phyloP scores from a whole-genome alignment of 2,113 vertebrate genomes.

The Austrofundulus limnaeus region DNA sequence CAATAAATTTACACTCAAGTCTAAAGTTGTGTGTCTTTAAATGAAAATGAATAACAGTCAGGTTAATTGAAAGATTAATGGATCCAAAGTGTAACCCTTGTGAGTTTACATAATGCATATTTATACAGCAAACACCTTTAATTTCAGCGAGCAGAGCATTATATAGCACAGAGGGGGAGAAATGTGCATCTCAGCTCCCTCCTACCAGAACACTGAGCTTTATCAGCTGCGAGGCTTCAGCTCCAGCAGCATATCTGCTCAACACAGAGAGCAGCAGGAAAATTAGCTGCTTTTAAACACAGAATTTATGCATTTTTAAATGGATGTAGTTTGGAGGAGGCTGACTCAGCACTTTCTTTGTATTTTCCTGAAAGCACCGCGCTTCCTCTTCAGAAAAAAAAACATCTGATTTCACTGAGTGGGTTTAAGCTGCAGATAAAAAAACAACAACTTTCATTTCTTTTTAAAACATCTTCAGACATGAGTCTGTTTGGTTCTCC shows the following conservation, averaged over 20 bases:
- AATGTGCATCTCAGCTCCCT: constrained; percentile 47
- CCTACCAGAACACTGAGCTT: constrained; percentile 53
- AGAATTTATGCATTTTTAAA: constrained; percentile 70
- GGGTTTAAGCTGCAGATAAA: neutral
- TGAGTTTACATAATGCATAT: constrained; percentile 54
- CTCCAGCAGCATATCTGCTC: constrained; percentile 57
- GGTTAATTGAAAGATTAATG: constrained; percentile 66
- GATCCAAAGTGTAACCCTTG: constrained; percentile 19
- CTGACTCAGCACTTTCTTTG: constrained; percentile 56
- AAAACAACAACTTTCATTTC: neutral
- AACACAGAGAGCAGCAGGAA: constrained; percentile 57
- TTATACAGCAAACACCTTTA: constrained; percentile 60
- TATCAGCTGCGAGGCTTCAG: constrained; percentile 44
- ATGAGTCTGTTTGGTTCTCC: neutral
- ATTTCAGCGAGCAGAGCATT: constrained; percentile 11
- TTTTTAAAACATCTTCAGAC: neutral
- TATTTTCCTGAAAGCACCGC: constrained; percentile 52
- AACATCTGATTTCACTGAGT: constrained; percentile 32
- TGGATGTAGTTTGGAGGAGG: constrained; percentile 44
- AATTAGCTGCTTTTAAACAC: constrained; percentile 63
- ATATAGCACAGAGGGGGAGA: constrained; percentile 18
- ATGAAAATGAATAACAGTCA: constrained; percentile 60
- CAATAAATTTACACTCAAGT: constrained; percentile 23
- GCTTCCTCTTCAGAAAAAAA: constrained; percentile 17
- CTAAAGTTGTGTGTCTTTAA: constrained; percentile 48